Evolutionary conservation across 2,888 invertebrate genomes (phyloP).

Genomic region (Luperina testacea): DNA sequence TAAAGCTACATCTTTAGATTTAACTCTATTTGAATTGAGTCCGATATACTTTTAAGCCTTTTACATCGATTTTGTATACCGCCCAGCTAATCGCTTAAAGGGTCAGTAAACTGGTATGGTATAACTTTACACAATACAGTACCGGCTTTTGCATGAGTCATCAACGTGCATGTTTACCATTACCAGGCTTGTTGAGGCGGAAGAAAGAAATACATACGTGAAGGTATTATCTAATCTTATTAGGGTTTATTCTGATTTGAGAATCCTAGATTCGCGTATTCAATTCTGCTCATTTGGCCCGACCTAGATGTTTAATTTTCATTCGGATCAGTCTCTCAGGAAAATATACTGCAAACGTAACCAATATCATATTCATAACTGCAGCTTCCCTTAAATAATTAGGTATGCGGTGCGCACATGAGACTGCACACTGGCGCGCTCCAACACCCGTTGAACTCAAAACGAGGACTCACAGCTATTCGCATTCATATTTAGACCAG

Average conservation of each 20-base stretch:
- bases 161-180: slow-evolving; percentile 30
- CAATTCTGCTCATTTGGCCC: slow-evolving; percentile 1
- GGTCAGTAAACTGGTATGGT: slow-evolving; percentile 56
- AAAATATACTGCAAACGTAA: slow-evolving; percentile 1
- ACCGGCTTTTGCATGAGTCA: slow-evolving; percentile 49
- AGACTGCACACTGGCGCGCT: slow-evolving; percentile 32
- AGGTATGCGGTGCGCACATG: slow-evolving; percentile 21
- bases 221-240: slow-evolving; percentile 38
- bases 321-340: neutral
- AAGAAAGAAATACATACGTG: slow-evolving; percentile 28
- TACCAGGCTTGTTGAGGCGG: slow-evolving; percentile 28
- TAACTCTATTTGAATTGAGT: neutral
- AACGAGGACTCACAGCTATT: slow-evolving; percentile 52
- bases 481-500: slow-evolving; percentile 60
- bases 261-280: slow-evolving; percentile 17
- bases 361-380: slow-evolving; percentile 26
- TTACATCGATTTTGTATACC: slow-evolving; percentile 22
- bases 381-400: slow-evolving; percentile 46
- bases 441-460: slow-evolving; percentile 39
- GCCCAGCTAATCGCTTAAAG: slow-evolving; percentile 46
- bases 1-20: slow-evolving; percentile 3
- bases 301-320: slow-evolving; percentile 9
- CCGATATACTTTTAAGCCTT: neutral
- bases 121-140: slow-evolving; percentile 44
- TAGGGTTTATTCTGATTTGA: slow-evolving; percentile 28